Percentiles rank a stretch among this genome's conserved stretches.
Evolutionary conservation across 2,113 vertebrate genomes (phyloP).

Genomic region (Nerophis lumbriciformis): DNA sequence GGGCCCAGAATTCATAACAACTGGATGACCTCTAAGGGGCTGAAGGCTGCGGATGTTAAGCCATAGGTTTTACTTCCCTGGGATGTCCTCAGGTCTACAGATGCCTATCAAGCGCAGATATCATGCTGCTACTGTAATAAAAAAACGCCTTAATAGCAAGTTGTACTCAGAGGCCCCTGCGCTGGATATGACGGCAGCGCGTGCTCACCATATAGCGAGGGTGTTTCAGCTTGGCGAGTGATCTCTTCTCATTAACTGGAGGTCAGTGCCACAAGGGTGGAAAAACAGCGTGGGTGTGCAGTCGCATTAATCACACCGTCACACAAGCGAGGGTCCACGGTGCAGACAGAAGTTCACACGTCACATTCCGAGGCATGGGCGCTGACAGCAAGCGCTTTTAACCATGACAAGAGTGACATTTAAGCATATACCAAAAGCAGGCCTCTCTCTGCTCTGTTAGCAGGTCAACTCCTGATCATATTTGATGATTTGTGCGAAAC

Average conservation of each 20-base stretch:
- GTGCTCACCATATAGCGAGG: conserved; percentile 11
- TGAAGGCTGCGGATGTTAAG: conserved; percentile 36
- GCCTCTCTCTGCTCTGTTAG: conserved; percentile 1
- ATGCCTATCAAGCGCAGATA: conserved; percentile 36
- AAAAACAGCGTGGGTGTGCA: conserved; percentile 31
- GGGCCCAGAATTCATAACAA: too few species aligned
- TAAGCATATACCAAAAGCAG: background rate
- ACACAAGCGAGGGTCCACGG: conserved; percentile 31
- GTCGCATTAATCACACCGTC: conserved; percentile 53
- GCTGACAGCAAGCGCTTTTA: conserved; percentile 7
- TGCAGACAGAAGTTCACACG: conserved; percentile 33
- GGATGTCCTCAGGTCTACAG: conserved; percentile 22
- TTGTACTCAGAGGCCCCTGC: conserved; percentile 29
- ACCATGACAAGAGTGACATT: conserved; percentile 1
- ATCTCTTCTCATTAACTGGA: conserved; percentile 54
- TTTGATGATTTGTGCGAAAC: conserved; percentile 20
- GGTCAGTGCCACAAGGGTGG: conserved; percentile 36
- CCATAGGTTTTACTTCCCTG: conserved; percentile 27
- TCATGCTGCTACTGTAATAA: conserved; percentile 61
- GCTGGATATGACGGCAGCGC: conserved; percentile 27
- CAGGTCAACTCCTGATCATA: conserved; percentile 13
- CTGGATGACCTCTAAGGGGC: conserved; percentile 29
- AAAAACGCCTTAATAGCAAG: conserved; percentile 48
- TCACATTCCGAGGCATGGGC: conserved; percentile 12
- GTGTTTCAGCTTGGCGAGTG: conserved; percentile 25